Evolutionary conservation across 1,140 invertebrate species (phyloP).

Genomic region (Monochamus saltuarius): DNA sequence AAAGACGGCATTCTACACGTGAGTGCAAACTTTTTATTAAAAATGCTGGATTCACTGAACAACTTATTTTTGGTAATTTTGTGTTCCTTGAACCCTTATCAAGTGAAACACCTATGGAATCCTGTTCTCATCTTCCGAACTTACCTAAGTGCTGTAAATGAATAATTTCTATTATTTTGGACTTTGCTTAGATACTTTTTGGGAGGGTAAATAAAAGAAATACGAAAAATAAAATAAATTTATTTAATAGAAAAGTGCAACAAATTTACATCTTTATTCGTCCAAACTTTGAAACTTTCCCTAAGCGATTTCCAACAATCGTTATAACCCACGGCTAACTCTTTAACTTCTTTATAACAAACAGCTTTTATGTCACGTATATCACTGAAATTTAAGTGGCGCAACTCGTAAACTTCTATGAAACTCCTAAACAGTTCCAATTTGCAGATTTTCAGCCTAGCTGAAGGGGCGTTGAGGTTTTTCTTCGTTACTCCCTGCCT

Average conservation of each 20-base stretch:
- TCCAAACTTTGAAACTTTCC: slow-evolving; percentile 59
- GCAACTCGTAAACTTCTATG: slow-evolving; percentile 50
- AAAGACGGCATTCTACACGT: too few relatives aligned
- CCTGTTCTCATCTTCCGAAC: too few relatives aligned
- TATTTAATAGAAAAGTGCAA: slow-evolving; percentile 44
- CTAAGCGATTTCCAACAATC: slow-evolving; percentile 55
- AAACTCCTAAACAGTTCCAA: slow-evolving; percentile 63
- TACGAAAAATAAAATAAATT: not conserved
- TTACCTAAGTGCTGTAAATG: too few relatives aligned
- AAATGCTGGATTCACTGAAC: too few relatives aligned
- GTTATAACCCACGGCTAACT: slow-evolving; percentile 52
- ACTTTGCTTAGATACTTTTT: too few relatives aligned
- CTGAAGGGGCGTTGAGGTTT: slow-evolving; percentile 56
- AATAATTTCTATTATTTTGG: too few relatives aligned
- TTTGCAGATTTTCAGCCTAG: slow-evolving; percentile 64
- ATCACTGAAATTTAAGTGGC: slow-evolving; percentile 36
- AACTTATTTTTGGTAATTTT: too few relatives aligned
- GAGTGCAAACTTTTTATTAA: too few relatives aligned
- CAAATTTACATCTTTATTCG: slow-evolving; percentile 55
- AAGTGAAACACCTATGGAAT: too few relatives aligned
- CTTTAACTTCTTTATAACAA: slow-evolving; percentile 57
- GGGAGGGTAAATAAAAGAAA: too few relatives aligned
- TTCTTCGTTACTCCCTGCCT: slow-evolving; percentile 82
- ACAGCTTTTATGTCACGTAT: slow-evolving; percentile 39
- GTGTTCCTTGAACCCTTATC: too few relatives aligned